Conservation (phyloP, 2,888 invertebrate genomes). For the Arenicola marina region DNA sequence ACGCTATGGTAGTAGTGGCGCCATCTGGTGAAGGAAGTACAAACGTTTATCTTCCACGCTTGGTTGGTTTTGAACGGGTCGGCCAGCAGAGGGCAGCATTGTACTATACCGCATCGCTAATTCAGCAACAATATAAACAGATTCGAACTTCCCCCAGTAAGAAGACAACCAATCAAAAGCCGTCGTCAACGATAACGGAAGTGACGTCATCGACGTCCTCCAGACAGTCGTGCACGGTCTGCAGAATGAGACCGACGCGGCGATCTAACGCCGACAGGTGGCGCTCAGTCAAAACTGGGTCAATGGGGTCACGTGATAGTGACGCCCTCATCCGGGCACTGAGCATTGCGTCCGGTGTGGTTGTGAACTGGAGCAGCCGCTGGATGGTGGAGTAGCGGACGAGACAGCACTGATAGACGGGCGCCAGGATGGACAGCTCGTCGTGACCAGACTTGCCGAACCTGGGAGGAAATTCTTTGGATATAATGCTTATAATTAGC, state of each 20-base stretch:
- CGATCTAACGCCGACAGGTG: constrained; percentile 89
- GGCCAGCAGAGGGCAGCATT: too few relatives aligned
- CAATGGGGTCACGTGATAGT: constrained; percentile 79
- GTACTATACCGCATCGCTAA: too few relatives aligned
- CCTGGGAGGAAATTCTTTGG: too few relatives aligned
- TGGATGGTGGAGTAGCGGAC: constrained; percentile 85
- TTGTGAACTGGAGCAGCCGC: constrained; percentile 69
- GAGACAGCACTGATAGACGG: constrained; percentile 92
- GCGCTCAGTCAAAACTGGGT: constrained; percentile 89
- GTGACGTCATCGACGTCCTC: not conserved
- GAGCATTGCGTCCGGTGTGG: constrained; percentile 63
- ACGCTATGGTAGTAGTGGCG: too few relatives aligned
- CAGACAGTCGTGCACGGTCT: constrained; percentile 78
- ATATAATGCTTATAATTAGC: too few relatives aligned
- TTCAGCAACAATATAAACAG: too few relatives aligned
- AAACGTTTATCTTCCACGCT: too few relatives aligned
- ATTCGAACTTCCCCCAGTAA: too few relatives aligned
- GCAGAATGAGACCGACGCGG: constrained; percentile 78
- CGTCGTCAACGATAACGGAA: constrained; percentile 1
- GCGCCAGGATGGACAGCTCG: constrained; percentile 92
- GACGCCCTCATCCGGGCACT: constrained; percentile 78
- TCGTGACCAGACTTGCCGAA: constrained; percentile 93
- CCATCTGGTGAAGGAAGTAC: too few relatives aligned
- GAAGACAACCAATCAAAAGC: too few relatives aligned
- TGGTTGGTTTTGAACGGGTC: too few relatives aligned